Evolutionary conservation across 2,797 vertebrate genomes (phyloP).

Genomic region (Muscicapa comitata): DNA sequence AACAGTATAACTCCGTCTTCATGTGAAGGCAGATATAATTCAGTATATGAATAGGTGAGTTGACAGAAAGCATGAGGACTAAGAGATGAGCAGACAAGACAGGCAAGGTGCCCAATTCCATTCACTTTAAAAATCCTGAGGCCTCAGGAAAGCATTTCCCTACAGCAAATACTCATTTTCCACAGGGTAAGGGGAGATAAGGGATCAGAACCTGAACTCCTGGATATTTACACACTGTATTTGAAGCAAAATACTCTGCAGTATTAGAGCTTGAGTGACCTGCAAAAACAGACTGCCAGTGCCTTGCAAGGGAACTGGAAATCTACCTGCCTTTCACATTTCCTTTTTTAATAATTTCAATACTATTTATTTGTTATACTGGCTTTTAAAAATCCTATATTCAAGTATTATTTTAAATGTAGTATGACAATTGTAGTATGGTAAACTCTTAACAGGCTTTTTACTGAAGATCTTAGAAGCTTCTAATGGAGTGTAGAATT

Average conservation of each 20-base stretch:
- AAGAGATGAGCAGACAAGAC: background rate
- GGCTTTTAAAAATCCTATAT: background rate
- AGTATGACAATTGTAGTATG: accelerated
- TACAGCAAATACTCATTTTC: background rate
- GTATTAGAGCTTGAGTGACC: background rate
- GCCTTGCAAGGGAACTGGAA: background rate
- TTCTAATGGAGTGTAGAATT: background rate
- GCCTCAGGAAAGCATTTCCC: background rate
- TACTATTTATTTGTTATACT: background rate
- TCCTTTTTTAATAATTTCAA: background rate
- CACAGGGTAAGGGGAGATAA: background rate
- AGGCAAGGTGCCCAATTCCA: background rate
- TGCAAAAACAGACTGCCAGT: background rate
- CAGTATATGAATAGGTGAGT: background rate
- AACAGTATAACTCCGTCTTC: background rate
- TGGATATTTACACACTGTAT: accelerated
- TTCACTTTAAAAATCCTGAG: background rate
- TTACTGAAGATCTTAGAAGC: background rate
- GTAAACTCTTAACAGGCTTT: background rate
- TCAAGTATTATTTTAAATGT: background rate
- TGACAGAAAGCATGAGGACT: background rate
- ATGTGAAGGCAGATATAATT: background rate
- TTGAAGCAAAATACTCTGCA: background rate
- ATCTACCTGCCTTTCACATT: background rate
- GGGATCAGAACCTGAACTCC: accelerated